Evolutionary conservation across 1,140 invertebrate species (phyloP).

Genomic region (Chymomyza costata): DNA sequence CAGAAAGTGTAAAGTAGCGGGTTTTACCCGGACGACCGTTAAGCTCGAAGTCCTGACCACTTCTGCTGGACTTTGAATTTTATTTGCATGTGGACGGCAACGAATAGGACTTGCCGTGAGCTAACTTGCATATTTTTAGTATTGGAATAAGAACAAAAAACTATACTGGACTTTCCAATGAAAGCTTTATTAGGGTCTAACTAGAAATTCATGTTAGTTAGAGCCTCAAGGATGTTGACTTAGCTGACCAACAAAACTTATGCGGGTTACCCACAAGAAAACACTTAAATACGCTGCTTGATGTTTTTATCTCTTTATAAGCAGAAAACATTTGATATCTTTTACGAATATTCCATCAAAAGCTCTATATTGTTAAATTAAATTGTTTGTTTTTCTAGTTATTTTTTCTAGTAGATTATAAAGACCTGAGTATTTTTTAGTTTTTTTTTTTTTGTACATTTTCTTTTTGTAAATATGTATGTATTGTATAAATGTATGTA

Average conservation of each 20-base stretch:
- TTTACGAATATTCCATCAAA: too few species aligned
- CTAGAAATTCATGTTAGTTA: slow-evolving; percentile 34
- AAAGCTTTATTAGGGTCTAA: slow-evolving; percentile 22
- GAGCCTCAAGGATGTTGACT: slow-evolving; percentile 18
- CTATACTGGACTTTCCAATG: slow-evolving; percentile 48
- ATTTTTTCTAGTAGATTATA: too few species aligned
- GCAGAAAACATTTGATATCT: too few species aligned
- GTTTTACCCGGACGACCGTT: slow-evolving; percentile 39
- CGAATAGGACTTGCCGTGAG: slow-evolving; percentile 19
- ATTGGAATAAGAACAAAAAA: slow-evolving; percentile 34
- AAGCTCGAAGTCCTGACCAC: slow-evolving; percentile 59
- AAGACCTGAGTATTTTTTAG: too few species aligned
- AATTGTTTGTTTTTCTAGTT: too few species aligned
- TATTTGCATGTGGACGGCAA: slow-evolving; percentile 54
- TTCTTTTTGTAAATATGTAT: too few species aligned
- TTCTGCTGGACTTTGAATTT: slow-evolving; percentile 59
- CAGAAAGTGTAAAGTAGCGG: too few species aligned
- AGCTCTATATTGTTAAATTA: too few species aligned
- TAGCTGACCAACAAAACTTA: slow-evolving; percentile 24
- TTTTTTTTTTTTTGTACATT: too few species aligned
- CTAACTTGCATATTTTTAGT: slow-evolving; percentile 36
- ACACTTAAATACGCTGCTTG: too few species aligned
- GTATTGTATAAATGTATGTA: too few species aligned
- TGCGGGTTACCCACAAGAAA: slow-evolving; percentile 20
- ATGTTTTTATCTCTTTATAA: too few species aligned